Evolutionary conservation across 2,113 vertebrate genomes (phyloP), one percentile per base, ranked within the genome.

Genomic region (Hymenochirus boettgeri): DNA sequence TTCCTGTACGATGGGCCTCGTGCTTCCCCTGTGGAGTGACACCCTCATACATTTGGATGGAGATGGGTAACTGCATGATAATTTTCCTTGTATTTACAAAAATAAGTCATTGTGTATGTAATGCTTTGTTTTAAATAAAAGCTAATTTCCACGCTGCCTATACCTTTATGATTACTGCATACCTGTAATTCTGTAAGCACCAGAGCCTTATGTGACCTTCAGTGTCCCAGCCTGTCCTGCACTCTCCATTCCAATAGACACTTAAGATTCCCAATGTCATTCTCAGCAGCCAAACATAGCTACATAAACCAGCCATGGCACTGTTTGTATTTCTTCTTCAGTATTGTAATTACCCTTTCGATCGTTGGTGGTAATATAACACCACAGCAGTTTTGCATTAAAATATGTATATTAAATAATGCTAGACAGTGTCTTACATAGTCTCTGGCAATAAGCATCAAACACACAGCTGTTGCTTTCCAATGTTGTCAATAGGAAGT

Each of bases 41-140:
- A 94, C 96, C 10, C 77, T 95, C 71, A 98, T 99, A 78, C 96
- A 99, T 85, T 81, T 99, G 92, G 96, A 99, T 18, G 96, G 96
- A 70, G 96, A 99, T 45, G 96, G 96, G 96, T 99, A 86, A 93
- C 91, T 77, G 8, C 33, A 31, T 76, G 11, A 35, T 18, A 52
- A 70, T 67, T 67, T 54, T 57, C 45, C 13, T 42, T 5, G 2
- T n/a, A n/a, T 15, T 42, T 42, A 15, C 12, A 39, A 39, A 39
- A 5, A 31, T 39, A 39, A n/a, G 29, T 5, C 29, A 6, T 31
- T 5, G 29, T 31, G n/a, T n/a, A n/a, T n/a, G n/a, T n/a, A n/a
- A n/a, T 31, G 29, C 29, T n/a, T 31, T 31, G 29, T 10, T 6
- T 31, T 31, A 31, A 31, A 31, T 6, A 31, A 31, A 31, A 31